Conservation (phyloP, 37 sponge, comb jelly and placozoan genomes). For the Tethya wilhelma region DNA sequence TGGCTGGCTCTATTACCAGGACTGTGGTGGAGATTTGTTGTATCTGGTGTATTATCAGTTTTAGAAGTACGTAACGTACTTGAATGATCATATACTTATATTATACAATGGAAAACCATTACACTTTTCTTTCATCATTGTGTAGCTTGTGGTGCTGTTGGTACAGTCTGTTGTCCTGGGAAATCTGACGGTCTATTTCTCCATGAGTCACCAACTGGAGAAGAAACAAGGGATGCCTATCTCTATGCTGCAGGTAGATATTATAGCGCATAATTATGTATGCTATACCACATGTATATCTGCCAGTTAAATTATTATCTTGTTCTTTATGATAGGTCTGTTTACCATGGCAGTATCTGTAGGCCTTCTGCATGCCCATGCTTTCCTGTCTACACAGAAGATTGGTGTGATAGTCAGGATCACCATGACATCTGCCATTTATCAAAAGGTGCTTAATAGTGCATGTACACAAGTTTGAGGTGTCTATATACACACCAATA, state of each 20-base stretch:
- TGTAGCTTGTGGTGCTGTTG: no score
- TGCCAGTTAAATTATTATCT: no score
- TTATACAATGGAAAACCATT: no score
- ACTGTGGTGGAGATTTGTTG: slow-evolving; percentile 42
- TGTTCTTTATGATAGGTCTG: slow-evolving; percentile 48
- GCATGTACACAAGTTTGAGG: no score
- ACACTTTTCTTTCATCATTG: no score
- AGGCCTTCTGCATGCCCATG: slow-evolving; percentile 37
- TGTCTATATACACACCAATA: no score
- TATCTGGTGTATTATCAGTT: slow-evolving; percentile 20
- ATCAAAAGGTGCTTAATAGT: slow-evolving; percentile 53
- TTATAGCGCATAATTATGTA: no score
- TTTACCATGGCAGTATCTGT: slow-evolving; percentile 10
- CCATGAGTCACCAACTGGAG: slow-evolving; percentile 9
- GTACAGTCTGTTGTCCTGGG: slow-evolving; percentile 72
- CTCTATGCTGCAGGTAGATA: slow-evolving; percentile 72
- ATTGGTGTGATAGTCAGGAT: slow-evolving; percentile 57
- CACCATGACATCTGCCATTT: slow-evolving; percentile 52
- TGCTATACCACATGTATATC: no score
- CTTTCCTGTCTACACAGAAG: slow-evolving; percentile 37
- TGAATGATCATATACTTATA: no score
- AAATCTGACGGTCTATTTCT: slow-evolving; percentile 57
- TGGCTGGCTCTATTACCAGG: slow-evolving; percentile 44
- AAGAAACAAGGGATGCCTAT: slow-evolving; percentile 61
- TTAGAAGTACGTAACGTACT: slow-evolving; percentile 38